phyloP scores from a whole-genome alignment of 2,797 vertebrate species.

The Prunella strophiata region DNA sequence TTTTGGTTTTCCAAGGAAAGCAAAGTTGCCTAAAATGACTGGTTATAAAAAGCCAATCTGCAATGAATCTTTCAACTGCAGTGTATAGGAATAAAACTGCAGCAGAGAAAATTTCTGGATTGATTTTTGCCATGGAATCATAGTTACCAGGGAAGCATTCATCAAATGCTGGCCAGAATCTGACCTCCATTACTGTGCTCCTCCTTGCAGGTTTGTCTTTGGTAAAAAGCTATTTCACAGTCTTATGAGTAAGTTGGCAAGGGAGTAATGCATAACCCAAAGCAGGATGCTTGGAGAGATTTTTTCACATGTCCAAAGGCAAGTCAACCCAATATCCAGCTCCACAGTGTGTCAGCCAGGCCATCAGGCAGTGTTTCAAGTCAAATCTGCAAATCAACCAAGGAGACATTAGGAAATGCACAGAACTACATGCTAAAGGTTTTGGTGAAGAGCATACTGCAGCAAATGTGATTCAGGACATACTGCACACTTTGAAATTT shows the following conservation, averaged over 20 bases:
- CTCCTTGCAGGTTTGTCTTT: constrained; percentile 51
- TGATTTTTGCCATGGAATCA: constrained; percentile 57
- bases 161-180: constrained; percentile 31
- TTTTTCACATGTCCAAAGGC: constrained; percentile 26
- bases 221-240: constrained; percentile 65
- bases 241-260: constrained; percentile 43
- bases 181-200: constrained; percentile 52
- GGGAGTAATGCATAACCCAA: constrained; percentile 3
- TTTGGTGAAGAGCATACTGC: background rate
- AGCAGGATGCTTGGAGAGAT: constrained; percentile 9
- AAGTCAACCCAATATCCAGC: background rate
- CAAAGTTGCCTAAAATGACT: constrained; percentile 29
- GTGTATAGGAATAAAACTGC: constrained; percentile 26
- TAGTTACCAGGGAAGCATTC: constrained; percentile 43
- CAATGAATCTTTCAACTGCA: constrained; percentile 12
- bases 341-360: background rate
- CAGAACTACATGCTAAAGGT: background rate
- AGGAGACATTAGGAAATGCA: background rate
- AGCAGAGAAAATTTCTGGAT: constrained; percentile 37
- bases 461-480: background rate
- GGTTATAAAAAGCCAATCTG: constrained; percentile 30
- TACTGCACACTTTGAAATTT: constrained; percentile 25
- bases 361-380: background rate
- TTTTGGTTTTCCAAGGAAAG: constrained; percentile 6
- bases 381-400: background rate